Evolutionary conservation across 2,888 invertebrate species (phyloP).

Genomic region (Arenicola marina): DNA sequence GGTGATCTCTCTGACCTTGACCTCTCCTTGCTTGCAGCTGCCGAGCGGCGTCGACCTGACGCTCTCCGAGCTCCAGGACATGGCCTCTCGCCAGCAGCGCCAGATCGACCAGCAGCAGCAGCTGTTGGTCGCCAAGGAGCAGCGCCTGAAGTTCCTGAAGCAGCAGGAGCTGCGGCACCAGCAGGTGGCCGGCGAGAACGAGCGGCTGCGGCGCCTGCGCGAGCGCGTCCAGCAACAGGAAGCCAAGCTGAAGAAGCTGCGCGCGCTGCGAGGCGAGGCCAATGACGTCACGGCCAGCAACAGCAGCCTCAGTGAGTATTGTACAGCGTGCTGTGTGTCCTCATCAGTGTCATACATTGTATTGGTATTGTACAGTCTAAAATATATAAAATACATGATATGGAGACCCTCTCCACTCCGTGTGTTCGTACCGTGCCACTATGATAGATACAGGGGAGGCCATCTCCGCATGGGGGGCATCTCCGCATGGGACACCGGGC

Average conservation of each 20-base stretch:
- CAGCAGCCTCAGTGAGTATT: slow-evolving; percentile 45
- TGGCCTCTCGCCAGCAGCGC: slow-evolving; percentile 96
- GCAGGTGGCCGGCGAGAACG: slow-evolving; percentile 77
- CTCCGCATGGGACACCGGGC: no score
- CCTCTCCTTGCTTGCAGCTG: no score
- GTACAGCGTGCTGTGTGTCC: no score
- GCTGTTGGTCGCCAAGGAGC: slow-evolving; percentile 88
- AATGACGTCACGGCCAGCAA: slow-evolving; percentile 86
- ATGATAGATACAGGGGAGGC: no score
- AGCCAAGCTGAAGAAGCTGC: slow-evolving; percentile 85
- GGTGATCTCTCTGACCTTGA: no score
- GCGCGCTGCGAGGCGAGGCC: slow-evolving; percentile 90
- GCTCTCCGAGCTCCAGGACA: slow-evolving; percentile 92
- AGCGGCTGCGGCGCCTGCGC: slow-evolving; percentile 81
- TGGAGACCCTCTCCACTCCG: no score
- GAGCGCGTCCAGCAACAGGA: slow-evolving; percentile 95
- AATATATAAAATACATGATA: no score
- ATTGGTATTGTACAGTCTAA: no score
- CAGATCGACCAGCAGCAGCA: slow-evolving; percentile 94
- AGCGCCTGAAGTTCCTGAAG: slow-evolving; percentile 89
- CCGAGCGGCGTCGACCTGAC: slow-evolving; percentile 52
- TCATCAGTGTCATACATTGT: no score
- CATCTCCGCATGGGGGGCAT: no score
- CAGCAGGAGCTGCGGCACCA: slow-evolving; percentile 80
- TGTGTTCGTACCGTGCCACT: no score